Base-by-base conservation (phyloP, 2,113 vertebrate genomes). In the Pandion haliaetus region DNA sequence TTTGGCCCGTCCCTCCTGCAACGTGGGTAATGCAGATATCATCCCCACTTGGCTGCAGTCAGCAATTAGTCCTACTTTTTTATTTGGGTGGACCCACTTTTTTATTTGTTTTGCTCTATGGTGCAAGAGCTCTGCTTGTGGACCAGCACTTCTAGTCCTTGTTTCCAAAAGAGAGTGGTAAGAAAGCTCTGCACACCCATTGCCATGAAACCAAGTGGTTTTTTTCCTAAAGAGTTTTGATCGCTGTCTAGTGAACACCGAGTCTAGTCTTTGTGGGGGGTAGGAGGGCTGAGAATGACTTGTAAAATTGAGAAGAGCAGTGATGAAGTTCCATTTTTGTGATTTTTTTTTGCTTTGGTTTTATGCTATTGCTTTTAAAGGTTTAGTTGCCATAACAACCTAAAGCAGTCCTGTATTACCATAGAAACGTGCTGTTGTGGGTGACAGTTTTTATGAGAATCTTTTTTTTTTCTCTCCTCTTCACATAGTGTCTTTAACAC, bases 331-430 rank as follows among this genome's bases (percentile, higher is more conserved):
- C 38, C 19, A 20, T 82, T 91, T 79, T 72, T 91, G 17, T 36
- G 32, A 40, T 24, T 58, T 14, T 55, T 67, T 84, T 93, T 85
- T 58, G 3, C 77, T 91, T 95, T 90, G 70, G n/a, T 83, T 85
- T 97, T 94, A 90, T 94, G 57, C 88, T 94, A 76, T 89, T 97
- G 82, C 95, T 93, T 97, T 97, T 95, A 95, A 96, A 96, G 81
- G 59, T 82, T 95, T 92, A 82, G 97, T 97, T 97, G 58, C 90
- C 90, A 97, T 97, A 97, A 91, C 95, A 96, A 97, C 96, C 23
- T 24, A 84, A 93, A 95, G 84, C 86, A 95, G 86, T 87, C 65
- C 77, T 93, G 55, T 76, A 96, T 98, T 97, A 94, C 96, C 88
- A 95, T 97, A 95, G 97, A 96, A 98, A 97, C 93, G 0, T 86